Conservation (phyloP, 2,113 vertebrate species). For the Entosphenus tridentatus region DNA sequence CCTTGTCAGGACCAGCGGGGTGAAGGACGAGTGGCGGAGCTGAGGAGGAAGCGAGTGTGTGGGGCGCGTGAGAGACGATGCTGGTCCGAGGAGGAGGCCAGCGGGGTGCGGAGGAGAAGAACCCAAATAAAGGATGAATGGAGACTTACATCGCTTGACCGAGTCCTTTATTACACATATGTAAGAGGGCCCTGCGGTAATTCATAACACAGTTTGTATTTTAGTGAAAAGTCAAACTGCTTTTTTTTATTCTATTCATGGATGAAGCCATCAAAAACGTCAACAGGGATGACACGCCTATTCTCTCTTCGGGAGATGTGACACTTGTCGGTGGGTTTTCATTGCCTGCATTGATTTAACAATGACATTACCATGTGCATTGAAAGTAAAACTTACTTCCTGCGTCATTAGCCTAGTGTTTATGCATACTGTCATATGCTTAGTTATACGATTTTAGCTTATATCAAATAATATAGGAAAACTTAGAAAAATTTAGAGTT, state of each 20-base stretch:
- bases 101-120: too few relatives aligned
- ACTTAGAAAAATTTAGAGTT: neutral
- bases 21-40: too few relatives aligned
- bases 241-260: slow-evolving; percentile 24
- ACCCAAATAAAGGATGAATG: too few relatives aligned
- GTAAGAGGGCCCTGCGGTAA: too few relatives aligned
- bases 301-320: slow-evolving; percentile 70
- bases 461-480: neutral
- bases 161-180: too few relatives aligned
- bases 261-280: slow-evolving; percentile 84
- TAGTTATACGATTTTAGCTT: slow-evolving; percentile 2
- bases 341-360: slow-evolving; percentile 11
- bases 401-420: neutral
- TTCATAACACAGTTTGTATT: too few relatives aligned
- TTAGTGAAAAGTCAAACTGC: too few relatives aligned
- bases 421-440: neutral
- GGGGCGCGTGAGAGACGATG: too few relatives aligned
- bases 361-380: slow-evolving; percentile 7
- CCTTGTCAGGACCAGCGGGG: too few relatives aligned
- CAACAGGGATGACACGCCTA: slow-evolving; percentile 72
- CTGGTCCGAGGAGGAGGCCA: too few relatives aligned
- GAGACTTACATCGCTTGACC: too few relatives aligned
- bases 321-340: slow-evolving; percentile 45
- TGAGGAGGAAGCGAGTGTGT: too few relatives aligned
- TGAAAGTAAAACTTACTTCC: neutral